These are phyloP conservation scores for Sternarchorhynchus goeldii DNA, from an alignment of 2,797 vertebrate genomes.

Conservation along the genomic window DNA sequence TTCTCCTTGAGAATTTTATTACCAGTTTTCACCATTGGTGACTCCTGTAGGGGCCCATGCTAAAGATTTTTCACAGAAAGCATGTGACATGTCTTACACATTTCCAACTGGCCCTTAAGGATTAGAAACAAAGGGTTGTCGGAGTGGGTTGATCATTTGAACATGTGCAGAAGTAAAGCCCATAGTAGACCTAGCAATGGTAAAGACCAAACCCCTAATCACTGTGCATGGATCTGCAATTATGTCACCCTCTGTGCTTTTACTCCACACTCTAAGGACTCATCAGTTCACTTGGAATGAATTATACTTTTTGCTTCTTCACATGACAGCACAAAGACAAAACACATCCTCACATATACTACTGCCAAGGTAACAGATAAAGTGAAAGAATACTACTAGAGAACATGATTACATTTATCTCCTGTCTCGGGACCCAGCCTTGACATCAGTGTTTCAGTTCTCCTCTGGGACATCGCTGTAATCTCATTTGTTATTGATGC, in stretches of 20 bases:
- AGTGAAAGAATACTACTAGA: conserved; percentile 22
- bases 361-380: conserved; percentile 56
- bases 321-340: conserved; percentile 51
- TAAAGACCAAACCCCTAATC: background rate
- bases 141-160: conserved; percentile 23
- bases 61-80: conserved; percentile 66
- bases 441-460: conserved; percentile 3
- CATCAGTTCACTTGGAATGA: background rate
- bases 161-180: conserved; percentile 19
- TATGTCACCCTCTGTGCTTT: background rate
- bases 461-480: background rate
- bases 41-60: conserved; percentile 59
- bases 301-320: conserved; percentile 24
- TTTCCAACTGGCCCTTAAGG: conserved; percentile 31
- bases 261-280: conserved; percentile 5
- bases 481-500: background rate
- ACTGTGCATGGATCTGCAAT: background rate
- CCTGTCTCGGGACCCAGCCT: conserved; percentile 20
- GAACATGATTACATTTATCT: conserved; percentile 22
- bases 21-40: background rate
- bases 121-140: conserved; percentile 47
- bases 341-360: conserved; percentile 57
- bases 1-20: background rate
- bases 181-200: background rate
- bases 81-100: conserved; percentile 58